These are phyloP conservation scores for Macropis europaea DNA, from an alignment of 2,888 invertebrate genomes.

Conservation along the genomic window DNA sequence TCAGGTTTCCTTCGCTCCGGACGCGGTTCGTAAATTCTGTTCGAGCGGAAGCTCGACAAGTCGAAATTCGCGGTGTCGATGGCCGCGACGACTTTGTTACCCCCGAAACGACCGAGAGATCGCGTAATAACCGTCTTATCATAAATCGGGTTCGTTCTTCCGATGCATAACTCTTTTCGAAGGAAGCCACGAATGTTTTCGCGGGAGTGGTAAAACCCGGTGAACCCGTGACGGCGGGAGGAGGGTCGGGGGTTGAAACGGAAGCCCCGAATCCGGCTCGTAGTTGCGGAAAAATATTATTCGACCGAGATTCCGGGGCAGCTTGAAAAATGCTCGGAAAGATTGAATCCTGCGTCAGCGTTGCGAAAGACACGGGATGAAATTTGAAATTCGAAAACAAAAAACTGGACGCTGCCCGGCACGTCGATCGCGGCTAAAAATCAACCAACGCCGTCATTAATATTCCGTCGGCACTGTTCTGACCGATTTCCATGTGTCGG, in stretches of 20 bases:
- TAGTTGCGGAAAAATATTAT: constrained; percentile 38
- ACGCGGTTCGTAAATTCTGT: constrained; percentile 6
- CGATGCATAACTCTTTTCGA: constrained; percentile 4
- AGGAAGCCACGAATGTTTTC: constrained; percentile 12
- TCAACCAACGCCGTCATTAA: constrained; percentile 33
- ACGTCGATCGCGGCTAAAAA: constrained; percentile 16
- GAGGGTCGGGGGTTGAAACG: neutral
- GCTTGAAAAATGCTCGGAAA: constrained; percentile 44
- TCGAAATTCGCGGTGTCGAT: neutral
- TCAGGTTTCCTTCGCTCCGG: too few species aligned
- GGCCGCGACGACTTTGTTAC: neutral
- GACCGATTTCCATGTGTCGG: too few species aligned
- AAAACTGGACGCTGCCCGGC: constrained; percentile 45
- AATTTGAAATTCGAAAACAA: constrained; percentile 38
- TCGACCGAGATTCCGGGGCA: constrained; percentile 26
- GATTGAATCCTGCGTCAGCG: constrained; percentile 49
- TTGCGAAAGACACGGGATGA: constrained; percentile 38
- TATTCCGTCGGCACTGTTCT: constrained; percentile 40
- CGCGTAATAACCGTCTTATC: constrained; percentile 15
- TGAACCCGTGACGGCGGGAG: too few species aligned
- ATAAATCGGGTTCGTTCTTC: too few species aligned
- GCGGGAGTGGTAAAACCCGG: neutral
- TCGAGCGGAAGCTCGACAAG: neutral
- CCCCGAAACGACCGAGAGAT: neutral
- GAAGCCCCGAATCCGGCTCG: constrained; percentile 5